These are phyloP conservation scores for Melanerpes formicivorus DNA, from an alignment of 2,113 vertebrate genomes.

Conservation along the genomic window DNA sequence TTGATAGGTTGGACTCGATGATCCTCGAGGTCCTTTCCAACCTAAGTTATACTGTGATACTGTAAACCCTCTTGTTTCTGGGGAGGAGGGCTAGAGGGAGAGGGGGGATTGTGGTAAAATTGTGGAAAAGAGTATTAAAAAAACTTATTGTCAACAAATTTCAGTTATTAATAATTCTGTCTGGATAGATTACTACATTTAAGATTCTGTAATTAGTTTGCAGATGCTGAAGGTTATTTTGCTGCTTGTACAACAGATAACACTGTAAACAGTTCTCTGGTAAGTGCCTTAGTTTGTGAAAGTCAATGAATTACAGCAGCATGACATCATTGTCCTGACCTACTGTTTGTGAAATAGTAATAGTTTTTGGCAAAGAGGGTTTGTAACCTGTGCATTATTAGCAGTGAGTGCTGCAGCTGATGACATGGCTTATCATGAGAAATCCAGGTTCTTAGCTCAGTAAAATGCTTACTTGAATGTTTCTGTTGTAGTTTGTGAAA, in stretches of 20 bases:
- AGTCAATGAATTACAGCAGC: not conserved
- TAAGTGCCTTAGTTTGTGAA: constrained; percentile 71
- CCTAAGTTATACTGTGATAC: no score
- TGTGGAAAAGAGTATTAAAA: not conserved
- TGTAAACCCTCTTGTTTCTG: not conserved
- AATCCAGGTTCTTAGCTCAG: not conserved
- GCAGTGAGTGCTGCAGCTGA: not conserved
- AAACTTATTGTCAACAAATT: not conserved
- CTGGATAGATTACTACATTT: not conserved
- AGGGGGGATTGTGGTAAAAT: not conserved
- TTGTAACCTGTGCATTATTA: not conserved
- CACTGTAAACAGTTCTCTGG: constrained; percentile 87
- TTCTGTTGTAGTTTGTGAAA: not conserved
- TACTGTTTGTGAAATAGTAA: not conserved
- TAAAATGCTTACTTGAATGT: not conserved
- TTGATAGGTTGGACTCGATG: no score
- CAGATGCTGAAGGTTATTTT: constrained; percentile 91
- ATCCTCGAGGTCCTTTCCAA: no score
- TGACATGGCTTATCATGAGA: not conserved
- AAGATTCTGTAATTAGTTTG: constrained; percentile 80
- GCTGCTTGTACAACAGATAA: constrained; percentile 86
- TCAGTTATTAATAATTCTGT: not conserved
- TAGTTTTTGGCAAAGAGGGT: not conserved
- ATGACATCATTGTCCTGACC: not conserved
- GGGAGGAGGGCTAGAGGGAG: not conserved